A percentile compares a stretch with the other conserved stretches of the same genome.
Evolutionary conservation across 2,888 invertebrate genomes (phyloP).

Genomic region (Agelastica alni): DNA sequence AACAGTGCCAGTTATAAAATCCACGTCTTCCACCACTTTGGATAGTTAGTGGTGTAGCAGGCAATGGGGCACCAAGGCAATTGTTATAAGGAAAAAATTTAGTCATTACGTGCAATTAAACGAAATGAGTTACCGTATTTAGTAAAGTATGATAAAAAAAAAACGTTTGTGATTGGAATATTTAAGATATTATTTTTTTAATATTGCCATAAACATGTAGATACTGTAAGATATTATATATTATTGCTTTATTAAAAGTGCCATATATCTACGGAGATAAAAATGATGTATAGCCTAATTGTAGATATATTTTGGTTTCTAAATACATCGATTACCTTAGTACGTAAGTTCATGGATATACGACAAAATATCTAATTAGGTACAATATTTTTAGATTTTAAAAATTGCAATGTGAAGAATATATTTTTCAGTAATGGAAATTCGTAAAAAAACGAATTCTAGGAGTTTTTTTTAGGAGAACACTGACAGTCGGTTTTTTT

Average conservation of each 20-base stretch:
- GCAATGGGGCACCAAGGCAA: constrained; percentile 54
- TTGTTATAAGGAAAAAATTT: constrained; percentile 42
- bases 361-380: no score
- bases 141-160: constrained; percentile 41
- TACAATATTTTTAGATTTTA: no score
- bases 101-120: constrained; percentile 50
- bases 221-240: constrained; percentile 41
- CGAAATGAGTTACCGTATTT: constrained; percentile 43
- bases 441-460: no score
- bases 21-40: constrained; percentile 55
- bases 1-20: constrained; percentile 56
- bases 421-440: no score
- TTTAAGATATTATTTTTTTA: constrained; percentile 47
- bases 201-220: constrained; percentile 42
- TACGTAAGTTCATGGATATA: no score
- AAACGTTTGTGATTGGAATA: constrained; percentile 46
- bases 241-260: constrained; percentile 47
- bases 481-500: no score
- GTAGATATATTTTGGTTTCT: constrained; percentile 36
- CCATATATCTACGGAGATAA: constrained; percentile 46
- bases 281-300: constrained; percentile 45
- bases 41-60: constrained; percentile 51
- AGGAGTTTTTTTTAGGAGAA: no score
- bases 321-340: constrained; percentile 30
- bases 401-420: no score